A percentile compares a stretch with the other conserved stretches of the same genome.
Evolutionary conservation across 2,888 invertebrate genomes (phyloP).

Genomic region (Dasypolia templi): DNA sequence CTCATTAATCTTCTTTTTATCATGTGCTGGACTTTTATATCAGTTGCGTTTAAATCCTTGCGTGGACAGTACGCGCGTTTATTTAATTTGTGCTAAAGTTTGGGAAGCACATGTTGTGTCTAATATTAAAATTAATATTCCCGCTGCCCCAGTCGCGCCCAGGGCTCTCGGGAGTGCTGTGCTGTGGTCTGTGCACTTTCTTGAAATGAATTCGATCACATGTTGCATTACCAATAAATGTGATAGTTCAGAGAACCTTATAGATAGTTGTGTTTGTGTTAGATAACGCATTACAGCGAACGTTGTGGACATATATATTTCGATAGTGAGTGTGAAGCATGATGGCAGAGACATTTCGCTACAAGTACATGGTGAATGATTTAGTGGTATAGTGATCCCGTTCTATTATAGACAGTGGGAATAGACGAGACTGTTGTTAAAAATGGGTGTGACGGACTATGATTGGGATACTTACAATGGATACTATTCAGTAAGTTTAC

Average conservation of each 20-base stretch:
- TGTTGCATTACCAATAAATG: constrained; percentile 78
- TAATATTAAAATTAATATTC: constrained; percentile 90
- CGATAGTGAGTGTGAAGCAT: constrained; percentile 69
- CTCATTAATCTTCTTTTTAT: constrained; percentile 67
- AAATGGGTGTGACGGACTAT: constrained; percentile 88
- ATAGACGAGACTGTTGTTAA: constrained; percentile 75
- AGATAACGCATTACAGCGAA: constrained; percentile 80
- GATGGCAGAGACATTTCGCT: constrained; percentile 70
- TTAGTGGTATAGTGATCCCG: constrained; percentile 72
- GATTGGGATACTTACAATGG: constrained; percentile 88
- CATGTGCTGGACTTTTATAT: constrained; percentile 61
- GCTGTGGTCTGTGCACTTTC: constrained; percentile 71
- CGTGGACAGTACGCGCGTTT: constrained; percentile 60
- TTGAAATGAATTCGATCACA: constrained; percentile 83
- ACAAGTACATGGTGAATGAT: constrained; percentile 74
- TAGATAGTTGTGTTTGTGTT: constrained; percentile 85
- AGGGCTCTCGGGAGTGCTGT: constrained; percentile 83
- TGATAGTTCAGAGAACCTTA: constrained; percentile 77
- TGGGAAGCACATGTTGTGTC: constrained; percentile 82
- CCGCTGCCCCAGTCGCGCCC: constrained; percentile 87
- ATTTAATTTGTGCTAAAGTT: constrained; percentile 71
- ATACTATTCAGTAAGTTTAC: constrained; percentile 86
- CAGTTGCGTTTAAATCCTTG: constrained; percentile 58
- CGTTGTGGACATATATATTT: constrained; percentile 72
- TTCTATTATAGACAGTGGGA: constrained; percentile 73